Conservation (phyloP, 2,888 invertebrate genomes). For the Philopedon plagiatum region DNA sequence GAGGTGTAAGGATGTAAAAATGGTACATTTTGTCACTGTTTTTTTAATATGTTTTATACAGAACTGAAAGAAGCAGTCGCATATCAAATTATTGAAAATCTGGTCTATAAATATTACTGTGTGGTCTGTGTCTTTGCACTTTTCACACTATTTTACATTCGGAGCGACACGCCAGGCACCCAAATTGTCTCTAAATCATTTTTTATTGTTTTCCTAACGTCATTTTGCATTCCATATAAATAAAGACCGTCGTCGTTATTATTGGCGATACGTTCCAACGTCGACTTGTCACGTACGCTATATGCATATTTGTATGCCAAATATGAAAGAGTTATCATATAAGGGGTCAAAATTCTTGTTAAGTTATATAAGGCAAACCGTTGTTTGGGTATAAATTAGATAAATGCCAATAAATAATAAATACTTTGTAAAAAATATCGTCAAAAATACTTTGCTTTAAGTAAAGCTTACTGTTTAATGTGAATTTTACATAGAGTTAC, state of each 20-base stretch:
- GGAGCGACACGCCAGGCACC: constrained; percentile 27
- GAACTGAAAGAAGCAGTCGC: not conserved
- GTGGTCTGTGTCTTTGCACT: constrained; percentile 37
- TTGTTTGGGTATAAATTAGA: constrained; percentile 4
- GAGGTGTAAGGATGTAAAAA: too few species aligned
- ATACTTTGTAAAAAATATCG: too few species aligned
- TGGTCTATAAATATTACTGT: constrained; percentile 8
- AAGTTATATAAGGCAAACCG: constrained; percentile 13
- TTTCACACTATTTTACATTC: constrained; percentile 43
- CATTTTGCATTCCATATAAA: constrained; percentile 42
- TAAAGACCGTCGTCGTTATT: constrained; percentile 31
- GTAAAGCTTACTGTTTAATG: too few species aligned
- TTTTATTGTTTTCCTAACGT: constrained; percentile 46
- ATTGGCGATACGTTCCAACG: constrained; percentile 31
- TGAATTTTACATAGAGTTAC: not conserved
- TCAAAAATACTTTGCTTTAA: too few species aligned
- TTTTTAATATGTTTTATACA: too few species aligned
- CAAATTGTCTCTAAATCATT: constrained; percentile 45
- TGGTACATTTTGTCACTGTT: too few species aligned
- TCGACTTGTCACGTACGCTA: constrained; percentile 31
- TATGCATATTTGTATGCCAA: constrained; percentile 33
- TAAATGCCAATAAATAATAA: too few species aligned
- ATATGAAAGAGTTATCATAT: constrained; percentile 40
- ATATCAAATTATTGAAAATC: not conserved
- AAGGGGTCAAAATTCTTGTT: constrained; percentile 34